Base-by-base conservation (phyloP, 2,113 vertebrate genomes). In the Butorides virescens region DNA sequence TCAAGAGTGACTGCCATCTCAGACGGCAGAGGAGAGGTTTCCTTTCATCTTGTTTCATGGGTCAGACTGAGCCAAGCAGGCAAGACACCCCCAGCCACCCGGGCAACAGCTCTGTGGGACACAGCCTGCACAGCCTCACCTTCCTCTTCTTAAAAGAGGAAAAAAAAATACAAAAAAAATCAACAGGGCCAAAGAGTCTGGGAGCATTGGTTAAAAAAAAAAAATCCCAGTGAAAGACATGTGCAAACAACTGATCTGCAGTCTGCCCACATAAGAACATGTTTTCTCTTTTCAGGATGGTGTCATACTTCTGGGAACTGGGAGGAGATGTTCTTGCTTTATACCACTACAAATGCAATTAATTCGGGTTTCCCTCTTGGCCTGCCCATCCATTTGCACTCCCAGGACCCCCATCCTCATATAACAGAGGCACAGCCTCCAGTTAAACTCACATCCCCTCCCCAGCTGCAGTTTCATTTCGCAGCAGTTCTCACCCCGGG, bases 231-330 rank as follows among this genome's bases (percentile, higher is more conserved):
- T 26, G 49, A 89, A 89, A 77, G 88, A 90, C 76, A 79, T 80
- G 88, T 95, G 91, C 86, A 92, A 95, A 92, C 93, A 96, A 92
- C 91, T n/a, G 76, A 82, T 86, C 78, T 91, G 71, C 82, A 90
- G 61, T 36, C 93, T 96, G 90, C 88, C 86, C 94, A 92, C 89
- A 92, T 76, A 92, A 84, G 96, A 96, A 96, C 80, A 75, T 93
- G 96, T 93, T 97, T 97, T 95, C 72, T 92, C 80, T 85, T 79
- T 96, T 87, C 81, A 82, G 66, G 53, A 96, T 93, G 91, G 92
- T 95, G 95, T 96, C 95, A 97, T 95, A 87, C 61, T 96, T 96
- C 95, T 96, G 84, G 62, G 95, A 97, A 96, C 93, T 93, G 95
- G 95, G 94, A 97, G 95, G 96, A 96, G 95, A 96, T 85, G 92